Evolutionary conservation across 2,888 invertebrate genomes (phyloP).

Genomic region (Watsonalla cultraria): DNA sequence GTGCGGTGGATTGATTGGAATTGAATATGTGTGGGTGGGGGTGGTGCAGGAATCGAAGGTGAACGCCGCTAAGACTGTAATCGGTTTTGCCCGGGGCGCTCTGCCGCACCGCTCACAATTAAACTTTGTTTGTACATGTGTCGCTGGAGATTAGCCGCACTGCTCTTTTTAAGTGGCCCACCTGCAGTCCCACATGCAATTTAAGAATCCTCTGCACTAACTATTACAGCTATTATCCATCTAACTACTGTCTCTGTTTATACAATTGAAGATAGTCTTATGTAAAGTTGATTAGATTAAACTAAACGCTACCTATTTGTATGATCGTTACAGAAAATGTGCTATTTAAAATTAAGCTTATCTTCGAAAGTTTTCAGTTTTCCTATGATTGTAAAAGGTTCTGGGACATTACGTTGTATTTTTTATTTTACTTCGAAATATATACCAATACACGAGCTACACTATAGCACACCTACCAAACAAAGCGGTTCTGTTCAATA

Average conservation of each 20-base stretch:
- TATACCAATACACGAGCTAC: neutral
- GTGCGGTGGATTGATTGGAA: slow-evolving; percentile 76
- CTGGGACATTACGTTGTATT: no score
- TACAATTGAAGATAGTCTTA: no score
- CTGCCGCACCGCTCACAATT: slow-evolving; percentile 65
- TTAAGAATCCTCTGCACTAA: slow-evolving; percentile 65
- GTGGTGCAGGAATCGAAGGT: slow-evolving; percentile 69
- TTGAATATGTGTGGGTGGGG: slow-evolving; percentile 70
- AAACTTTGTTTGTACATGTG: slow-evolving; percentile 78
- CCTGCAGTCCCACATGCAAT: slow-evolving; percentile 66
- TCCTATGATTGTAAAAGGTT: no score
- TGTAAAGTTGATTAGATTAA: no score
- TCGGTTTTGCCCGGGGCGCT: slow-evolving; percentile 70
- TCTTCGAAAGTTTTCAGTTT: no score
- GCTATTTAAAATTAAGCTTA: no score
- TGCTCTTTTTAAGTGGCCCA: slow-evolving; percentile 76
- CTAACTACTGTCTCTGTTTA: neutral
- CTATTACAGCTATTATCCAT: slow-evolving; percentile 51
- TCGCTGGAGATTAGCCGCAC: slow-evolving; percentile 76
- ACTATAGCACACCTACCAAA: slow-evolving; percentile 2
- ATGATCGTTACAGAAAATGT: no score
- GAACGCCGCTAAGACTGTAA: slow-evolving; percentile 76
- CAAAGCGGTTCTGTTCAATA: neutral
- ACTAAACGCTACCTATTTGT: no score
- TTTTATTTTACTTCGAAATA: no score